Base-by-base conservation (phyloP, 2,113 vertebrate genomes). In the Panthera uncia region DNA sequence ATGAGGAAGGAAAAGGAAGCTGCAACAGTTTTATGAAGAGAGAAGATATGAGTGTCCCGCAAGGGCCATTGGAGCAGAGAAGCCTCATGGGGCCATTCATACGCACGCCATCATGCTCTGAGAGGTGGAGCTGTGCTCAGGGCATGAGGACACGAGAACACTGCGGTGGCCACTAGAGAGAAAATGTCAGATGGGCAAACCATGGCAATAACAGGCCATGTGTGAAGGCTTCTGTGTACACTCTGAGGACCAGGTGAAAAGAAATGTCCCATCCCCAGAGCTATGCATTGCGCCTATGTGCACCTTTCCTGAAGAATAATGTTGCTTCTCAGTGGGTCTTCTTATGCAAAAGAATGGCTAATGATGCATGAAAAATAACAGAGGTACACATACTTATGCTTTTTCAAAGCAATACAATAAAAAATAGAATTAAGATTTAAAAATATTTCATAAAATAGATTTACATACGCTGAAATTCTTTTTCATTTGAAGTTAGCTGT, bases 391-490 rank as follows among this genome's bases (percentile, higher is more conserved):
- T 0, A 31, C 14, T 16, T 61, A 36, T 5, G 21, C 21, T 29
- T 89, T 15, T 95, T 57, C 45, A 92, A 94, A 63, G 89, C 19
- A 38, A 36, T 4, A 18, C 29, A 76, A 76, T n/a, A 45, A 11
- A 87, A 63, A 61, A 52, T 36, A 83, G 33, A 21, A 86, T 71
- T 69, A 82, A 68, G 13, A 79, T 52, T 65, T 55, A 41, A 63
- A 33, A 94, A 76, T 92, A 33, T 66, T 91, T 3, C 36, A 38
- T 50, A 45, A 83, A 55, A 45, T 3, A 50, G 48, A 73, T 74
- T 50, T 90, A 71, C 31, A 52, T 0, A 16, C 23, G 2, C 0
- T n/a, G 45, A 83, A 89, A 96, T 91, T 84, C 82, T 71, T 94
- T 88, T 41, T 19, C 79, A 55, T 57, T 61, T 7, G 45, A 65